These are phyloP conservation scores for Pseudomyrmex dendroicus DNA, from an alignment of 1,140 invertebrate species.

Conservation along the genomic window DNA sequence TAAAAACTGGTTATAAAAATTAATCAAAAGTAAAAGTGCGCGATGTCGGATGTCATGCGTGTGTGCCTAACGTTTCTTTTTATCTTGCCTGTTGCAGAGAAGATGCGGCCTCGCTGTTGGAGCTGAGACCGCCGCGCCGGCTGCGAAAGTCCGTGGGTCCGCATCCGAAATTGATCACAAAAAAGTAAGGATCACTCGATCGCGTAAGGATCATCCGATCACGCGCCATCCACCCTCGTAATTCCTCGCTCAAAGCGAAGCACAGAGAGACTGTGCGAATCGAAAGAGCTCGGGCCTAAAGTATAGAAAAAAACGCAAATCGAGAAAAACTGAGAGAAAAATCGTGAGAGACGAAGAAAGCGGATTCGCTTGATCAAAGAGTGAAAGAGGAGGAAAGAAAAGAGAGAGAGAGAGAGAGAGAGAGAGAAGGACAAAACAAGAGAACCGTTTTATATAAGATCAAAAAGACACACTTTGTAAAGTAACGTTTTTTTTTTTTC, in stretches of 20 bases:
- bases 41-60: no score
- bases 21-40: not conserved
- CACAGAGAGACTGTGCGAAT: slow-evolving; percentile 21
- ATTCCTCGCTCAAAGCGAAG: slow-evolving; percentile 38
- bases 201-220: slow-evolving; percentile 56
- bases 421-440: slow-evolving; percentile 18
- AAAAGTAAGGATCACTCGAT: slow-evolving; percentile 83
- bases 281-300: slow-evolving; percentile 17
- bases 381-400: slow-evolving; percentile 61
- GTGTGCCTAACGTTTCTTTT: slow-evolving; percentile 7
- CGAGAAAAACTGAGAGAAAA: slow-evolving; percentile 34
- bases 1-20: no score
- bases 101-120: slow-evolving; percentile 79
- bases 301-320: slow-evolving; percentile 11
- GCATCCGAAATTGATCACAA: slow-evolving; percentile 75
- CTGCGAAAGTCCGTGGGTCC: slow-evolving; percentile 77
- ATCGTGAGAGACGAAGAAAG: slow-evolving; percentile 43
- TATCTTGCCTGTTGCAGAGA: slow-evolving; percentile 74
- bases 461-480: not conserved
- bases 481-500: slow-evolving; percentile 37
- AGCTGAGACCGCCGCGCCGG: slow-evolving; percentile 81
- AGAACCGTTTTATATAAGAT: not conserved
- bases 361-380: slow-evolving; percentile 38
- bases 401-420: slow-evolving; percentile 35
- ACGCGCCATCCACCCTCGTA: slow-evolving; percentile 65